Conservation (phyloP, 1,140 invertebrate species). For the Whitmania pigra region DNA sequence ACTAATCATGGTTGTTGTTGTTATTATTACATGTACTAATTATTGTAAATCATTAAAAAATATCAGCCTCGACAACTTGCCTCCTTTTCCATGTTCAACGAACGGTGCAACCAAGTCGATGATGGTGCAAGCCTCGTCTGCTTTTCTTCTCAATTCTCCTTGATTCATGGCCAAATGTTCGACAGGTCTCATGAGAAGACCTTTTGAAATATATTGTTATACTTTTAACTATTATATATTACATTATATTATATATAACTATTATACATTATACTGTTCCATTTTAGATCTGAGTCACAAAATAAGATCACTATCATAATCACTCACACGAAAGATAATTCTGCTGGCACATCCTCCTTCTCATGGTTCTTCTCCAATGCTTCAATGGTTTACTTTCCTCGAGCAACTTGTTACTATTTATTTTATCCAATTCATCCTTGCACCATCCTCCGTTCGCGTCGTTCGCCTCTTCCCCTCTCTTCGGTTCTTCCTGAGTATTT, state of each 20-base stretch:
- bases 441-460: slow-evolving; percentile 16
- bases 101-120: slow-evolving; percentile 38
- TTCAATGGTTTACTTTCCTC: slow-evolving; percentile 36
- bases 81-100: slow-evolving; percentile 41
- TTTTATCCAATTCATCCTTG: slow-evolving; percentile 37
- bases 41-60: neutral
- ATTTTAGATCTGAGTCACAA: neutral
- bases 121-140: slow-evolving; percentile 37
- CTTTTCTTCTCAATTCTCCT: slow-evolving; percentile 34
- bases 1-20: too few species aligned
- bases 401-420: slow-evolving; percentile 19
- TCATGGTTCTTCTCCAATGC: slow-evolving; percentile 41
- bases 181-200: slow-evolving; percentile 36
- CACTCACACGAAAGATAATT: slow-evolving; percentile 40
- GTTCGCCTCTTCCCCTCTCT: neutral
- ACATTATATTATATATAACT: too few species aligned
- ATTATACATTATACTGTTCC: neutral
- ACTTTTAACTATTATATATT: too few species aligned
- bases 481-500: neutral
- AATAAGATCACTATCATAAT: neutral
- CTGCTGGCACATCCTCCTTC: slow-evolving; percentile 38
- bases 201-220: slow-evolving; percentile 30
- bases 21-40: neutral
- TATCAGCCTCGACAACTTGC: slow-evolving; percentile 30
- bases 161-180: slow-evolving; percentile 40